phyloP scores from a whole-genome alignment of 1,140 invertebrate species.

The Achroia grisella region DNA sequence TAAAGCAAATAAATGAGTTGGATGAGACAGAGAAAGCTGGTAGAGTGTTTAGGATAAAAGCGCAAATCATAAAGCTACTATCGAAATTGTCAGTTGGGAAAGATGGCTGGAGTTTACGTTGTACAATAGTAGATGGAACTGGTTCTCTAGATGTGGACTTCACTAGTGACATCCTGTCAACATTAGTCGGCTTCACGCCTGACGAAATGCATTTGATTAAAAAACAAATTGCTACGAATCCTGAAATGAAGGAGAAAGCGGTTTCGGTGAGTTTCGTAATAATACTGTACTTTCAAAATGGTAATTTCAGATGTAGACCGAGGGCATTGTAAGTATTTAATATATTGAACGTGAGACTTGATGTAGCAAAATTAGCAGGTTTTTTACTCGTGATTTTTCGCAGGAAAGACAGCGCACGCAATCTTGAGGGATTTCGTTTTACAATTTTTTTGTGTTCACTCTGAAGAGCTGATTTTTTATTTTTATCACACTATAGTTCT shows the following conservation, averaged over 20 bases:
- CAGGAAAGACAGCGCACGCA: too few species aligned
- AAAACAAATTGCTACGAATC: constrained; percentile 37
- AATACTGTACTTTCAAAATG: too few species aligned
- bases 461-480: too few species aligned
- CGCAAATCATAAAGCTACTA: constrained; percentile 51
- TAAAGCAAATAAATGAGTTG: constrained; percentile 60
- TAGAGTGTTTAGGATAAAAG: constrained; percentile 53
- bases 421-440: too few species aligned
- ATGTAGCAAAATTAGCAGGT: too few species aligned
- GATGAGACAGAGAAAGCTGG: constrained; percentile 25
- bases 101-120: constrained; percentile 51
- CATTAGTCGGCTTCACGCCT: constrained; percentile 50
- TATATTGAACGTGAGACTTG: too few species aligned
- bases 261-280: constrained; percentile 30
- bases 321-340: too few species aligned
- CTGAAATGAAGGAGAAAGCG: constrained; percentile 41
- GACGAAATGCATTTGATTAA: constrained; percentile 50
- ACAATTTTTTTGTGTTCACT: too few species aligned
- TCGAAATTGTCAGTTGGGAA: constrained; percentile 50
- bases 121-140: constrained; percentile 56
- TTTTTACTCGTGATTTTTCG: too few species aligned
- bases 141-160: constrained; percentile 54
- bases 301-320: too few species aligned
- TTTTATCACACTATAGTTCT: too few species aligned
- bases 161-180: constrained; percentile 47